These are phyloP conservation scores for Cosmia pyralina DNA, from an alignment of 2,888 invertebrate species.

Conservation along the genomic window DNA sequence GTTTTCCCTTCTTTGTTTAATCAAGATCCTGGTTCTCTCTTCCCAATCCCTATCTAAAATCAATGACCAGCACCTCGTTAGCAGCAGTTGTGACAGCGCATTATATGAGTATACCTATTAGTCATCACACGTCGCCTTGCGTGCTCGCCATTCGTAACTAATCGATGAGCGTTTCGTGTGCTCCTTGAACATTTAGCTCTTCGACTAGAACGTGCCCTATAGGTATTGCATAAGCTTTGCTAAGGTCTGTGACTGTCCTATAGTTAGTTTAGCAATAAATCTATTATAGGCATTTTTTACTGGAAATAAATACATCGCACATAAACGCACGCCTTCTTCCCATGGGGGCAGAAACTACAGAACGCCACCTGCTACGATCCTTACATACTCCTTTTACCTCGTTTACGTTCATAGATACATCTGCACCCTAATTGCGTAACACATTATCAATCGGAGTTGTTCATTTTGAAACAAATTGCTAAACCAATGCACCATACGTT, in stretches of 20 bases:
- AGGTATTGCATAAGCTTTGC: conserved; percentile 14
- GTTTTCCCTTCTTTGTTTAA: not conserved
- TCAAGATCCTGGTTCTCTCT: not conserved
- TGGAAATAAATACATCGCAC: not conserved
- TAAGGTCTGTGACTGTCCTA: not conserved
- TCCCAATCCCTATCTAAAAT: conserved; percentile 8
- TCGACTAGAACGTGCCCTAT: conserved; percentile 13
- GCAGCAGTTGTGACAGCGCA: conserved; percentile 10
- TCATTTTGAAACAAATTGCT: too few relatives aligned
- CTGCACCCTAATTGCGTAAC: too few relatives aligned
- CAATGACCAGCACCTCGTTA: conserved; percentile 31
- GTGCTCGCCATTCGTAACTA: conserved; percentile 38
- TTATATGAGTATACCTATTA: conserved; percentile 13
- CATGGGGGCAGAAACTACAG: too few relatives aligned
- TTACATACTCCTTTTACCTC: too few relatives aligned
- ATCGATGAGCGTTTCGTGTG: conserved; percentile 51
- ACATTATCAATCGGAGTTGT: too few relatives aligned
- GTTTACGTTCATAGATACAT: too few relatives aligned
- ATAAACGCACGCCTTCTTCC: too few relatives aligned
- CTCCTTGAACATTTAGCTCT: conserved; percentile 35
- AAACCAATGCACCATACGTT: too few relatives aligned
- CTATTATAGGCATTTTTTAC: not conserved
- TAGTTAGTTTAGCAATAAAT: not conserved
- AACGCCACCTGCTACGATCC: too few relatives aligned
- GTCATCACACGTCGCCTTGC: conserved; percentile 46